Evolutionary conservation across 2,888 invertebrate genomes (phyloP).

Genomic region (Cosmia pyralina): DNA sequence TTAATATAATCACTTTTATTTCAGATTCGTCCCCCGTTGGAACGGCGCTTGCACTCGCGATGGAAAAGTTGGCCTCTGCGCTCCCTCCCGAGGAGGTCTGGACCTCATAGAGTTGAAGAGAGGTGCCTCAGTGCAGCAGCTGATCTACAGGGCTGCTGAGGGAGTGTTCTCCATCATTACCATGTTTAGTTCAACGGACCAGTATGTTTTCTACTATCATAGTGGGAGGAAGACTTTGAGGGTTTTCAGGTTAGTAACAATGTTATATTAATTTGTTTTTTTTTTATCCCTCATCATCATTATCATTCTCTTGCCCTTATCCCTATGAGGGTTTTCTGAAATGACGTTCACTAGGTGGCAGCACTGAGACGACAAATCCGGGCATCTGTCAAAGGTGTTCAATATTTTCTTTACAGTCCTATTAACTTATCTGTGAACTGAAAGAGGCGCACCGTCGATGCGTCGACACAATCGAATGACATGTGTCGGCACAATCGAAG

Average conservation of each 20-base stretch:
- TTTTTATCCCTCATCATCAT: too few relatives aligned
- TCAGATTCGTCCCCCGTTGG: slow-evolving; percentile 95
- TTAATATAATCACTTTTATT: background rate
- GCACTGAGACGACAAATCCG: too few relatives aligned
- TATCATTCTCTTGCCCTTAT: too few relatives aligned
- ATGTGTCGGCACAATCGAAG: too few relatives aligned
- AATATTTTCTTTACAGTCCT: too few relatives aligned
- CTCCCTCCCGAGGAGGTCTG: slow-evolving; percentile 97
- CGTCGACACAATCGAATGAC: too few relatives aligned
- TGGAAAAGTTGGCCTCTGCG: slow-evolving; percentile 97
- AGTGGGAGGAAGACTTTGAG: slow-evolving; percentile 98
- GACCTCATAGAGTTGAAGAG: slow-evolving; percentile 97
- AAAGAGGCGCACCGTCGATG: too few relatives aligned
- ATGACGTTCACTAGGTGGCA: too few relatives aligned
- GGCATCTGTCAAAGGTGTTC: too few relatives aligned
- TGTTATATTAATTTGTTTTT: too few relatives aligned
- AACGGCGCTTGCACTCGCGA: slow-evolving; percentile 96
- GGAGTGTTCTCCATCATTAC: slow-evolving; percentile 99
- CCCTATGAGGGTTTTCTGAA: too few relatives aligned
- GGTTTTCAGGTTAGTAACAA: slow-evolving; percentile 93
- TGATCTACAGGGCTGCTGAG: slow-evolving; percentile 98
- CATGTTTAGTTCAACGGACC: slow-evolving; percentile 97
- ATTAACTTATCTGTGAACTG: too few relatives aligned
- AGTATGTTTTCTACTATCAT: slow-evolving; percentile 99
- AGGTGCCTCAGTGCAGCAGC: slow-evolving; percentile 96